Evolutionary conservation across 2,797 vertebrate species (phyloP), one percentile per base, ranked within the genome.

Genomic region (Poecilia velifera): DNA sequence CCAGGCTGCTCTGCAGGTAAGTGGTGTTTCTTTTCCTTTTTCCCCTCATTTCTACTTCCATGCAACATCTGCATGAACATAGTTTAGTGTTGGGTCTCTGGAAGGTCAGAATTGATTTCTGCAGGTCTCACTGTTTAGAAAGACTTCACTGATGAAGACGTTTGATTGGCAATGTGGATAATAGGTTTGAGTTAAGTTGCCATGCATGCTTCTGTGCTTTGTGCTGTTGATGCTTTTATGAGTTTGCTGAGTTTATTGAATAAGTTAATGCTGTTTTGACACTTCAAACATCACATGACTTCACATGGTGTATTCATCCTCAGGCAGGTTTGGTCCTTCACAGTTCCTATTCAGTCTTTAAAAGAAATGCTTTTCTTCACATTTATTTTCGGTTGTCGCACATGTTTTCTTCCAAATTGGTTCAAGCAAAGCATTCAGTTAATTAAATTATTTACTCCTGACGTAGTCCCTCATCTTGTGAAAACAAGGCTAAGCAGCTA

Each of bases 1-100:
- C 87, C 95, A 98, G 97, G 97, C 97, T 95, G 96, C 97, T 88
- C 91, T 98, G 90, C 97, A 98, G 97, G 98, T 98, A 96, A 97
- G 96, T 82, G 76, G 73, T 81, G 74, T 86, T 81, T 74, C 59
- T 82, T 78, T 81, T 76, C 25, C 73, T 18, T 72, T 68, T 55
- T 55, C 2, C 18, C 49, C 22, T 62, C n/a, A 31, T 66, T 84
- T 57, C 76, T 74, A 41, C 73, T 41, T 36, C 59, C 81, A 41
- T 70, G 72, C 82, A 51, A 22, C 75, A 34, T 77, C 51, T 89
- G 72, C 87, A 79, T 84, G 77, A 62, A 73, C 72, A 46, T 71
- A 3, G 55, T 10, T 55, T 66, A 25, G 49, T 81, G 46, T 34
- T 45, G 20, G 39, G 43, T n/a, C 39, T n/a, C 10, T 12, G 66